These are phyloP conservation scores for Camponotus floridanus DNA, from an alignment of 1,140 invertebrate species.

Conservation along the genomic window DNA sequence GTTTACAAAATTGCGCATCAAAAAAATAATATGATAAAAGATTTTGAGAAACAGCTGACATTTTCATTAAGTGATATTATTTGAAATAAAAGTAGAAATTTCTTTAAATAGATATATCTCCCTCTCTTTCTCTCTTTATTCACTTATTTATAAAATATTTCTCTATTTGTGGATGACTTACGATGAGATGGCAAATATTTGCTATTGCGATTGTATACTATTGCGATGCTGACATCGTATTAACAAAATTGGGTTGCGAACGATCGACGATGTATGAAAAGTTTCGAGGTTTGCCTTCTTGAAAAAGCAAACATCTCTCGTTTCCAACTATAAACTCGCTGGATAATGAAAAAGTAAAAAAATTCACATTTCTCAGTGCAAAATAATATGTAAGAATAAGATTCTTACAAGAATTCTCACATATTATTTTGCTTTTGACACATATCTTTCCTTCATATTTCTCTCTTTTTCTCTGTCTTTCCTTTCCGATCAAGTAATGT, in stretches of 20 bases:
- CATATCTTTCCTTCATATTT: not conserved
- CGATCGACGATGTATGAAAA: slow-evolving; percentile 63
- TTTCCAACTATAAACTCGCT: not conserved
- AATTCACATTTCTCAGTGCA: slow-evolving; percentile 62
- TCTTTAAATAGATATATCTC: not conserved
- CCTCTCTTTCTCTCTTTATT: not conserved
- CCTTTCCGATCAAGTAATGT: not conserved
- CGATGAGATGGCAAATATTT: slow-evolving; percentile 46
- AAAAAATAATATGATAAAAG: not conserved
- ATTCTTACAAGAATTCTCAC: no score
- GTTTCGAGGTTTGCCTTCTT: slow-evolving; percentile 56
- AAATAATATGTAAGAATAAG: no score
- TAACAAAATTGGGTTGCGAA: slow-evolving; percentile 64
- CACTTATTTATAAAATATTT: slow-evolving; percentile 4
- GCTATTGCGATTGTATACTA: slow-evolving; percentile 27
- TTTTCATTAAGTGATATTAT: not conserved
- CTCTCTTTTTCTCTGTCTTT: no score
- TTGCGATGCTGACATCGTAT: slow-evolving; percentile 39
- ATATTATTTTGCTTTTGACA: not conserved
- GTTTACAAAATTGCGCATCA: not conserved
- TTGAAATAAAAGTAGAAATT: not conserved
- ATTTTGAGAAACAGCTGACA: no score
- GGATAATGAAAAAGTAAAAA: slow-evolving; percentile 65
- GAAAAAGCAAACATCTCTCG: slow-evolving; percentile 63
- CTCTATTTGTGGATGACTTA: not conserved